Conservation (phyloP, 2,797 vertebrate species). For the Pygocentrus nattereri region DNA sequence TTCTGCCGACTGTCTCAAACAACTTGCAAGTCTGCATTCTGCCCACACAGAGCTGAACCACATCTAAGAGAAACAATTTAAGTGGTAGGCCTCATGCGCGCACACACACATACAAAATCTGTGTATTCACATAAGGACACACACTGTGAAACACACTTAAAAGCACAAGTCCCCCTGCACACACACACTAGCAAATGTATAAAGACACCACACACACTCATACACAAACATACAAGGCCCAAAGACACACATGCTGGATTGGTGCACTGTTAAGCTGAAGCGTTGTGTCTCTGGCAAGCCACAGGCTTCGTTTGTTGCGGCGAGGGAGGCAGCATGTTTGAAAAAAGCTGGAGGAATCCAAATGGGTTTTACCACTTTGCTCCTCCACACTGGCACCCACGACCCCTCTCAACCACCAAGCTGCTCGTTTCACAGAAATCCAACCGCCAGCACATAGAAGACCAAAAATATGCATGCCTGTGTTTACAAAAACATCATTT, state of each 20-base stretch:
- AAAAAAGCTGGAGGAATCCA: slow-evolving; percentile 32
- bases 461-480: slow-evolving; percentile 49
- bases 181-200: background rate
- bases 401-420: slow-evolving; percentile 17
- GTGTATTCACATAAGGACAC: slow-evolving; percentile 27
- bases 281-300: slow-evolving; percentile 11
- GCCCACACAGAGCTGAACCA: slow-evolving; percentile 70
- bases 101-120: slow-evolving; percentile 19
- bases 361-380: slow-evolving; percentile 34
- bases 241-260: slow-evolving; percentile 27
- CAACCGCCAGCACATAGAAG: slow-evolving; percentile 8
- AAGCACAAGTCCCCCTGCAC: background rate
- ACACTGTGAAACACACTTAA: slow-evolving; percentile 15
- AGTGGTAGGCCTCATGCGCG: slow-evolving; percentile 62
- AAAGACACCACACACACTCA: slow-evolving; percentile 22
- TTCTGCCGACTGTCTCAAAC: slow-evolving; percentile 62
- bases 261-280: slow-evolving; percentile 2
- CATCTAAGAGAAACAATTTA: slow-evolving; percentile 70
- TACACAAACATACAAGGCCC: slow-evolving; percentile 52
- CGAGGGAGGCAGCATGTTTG: background rate
- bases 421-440: slow-evolving; percentile 45
- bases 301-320: slow-evolving; percentile 52
- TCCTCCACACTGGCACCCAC: slow-evolving; percentile 26
- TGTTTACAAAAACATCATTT: slow-evolving; percentile 31
- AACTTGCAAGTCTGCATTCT: slow-evolving; percentile 63